phyloP scores from a whole-genome alignment of 2,113 vertebrate species.

The Cavia porcellus region DNA sequence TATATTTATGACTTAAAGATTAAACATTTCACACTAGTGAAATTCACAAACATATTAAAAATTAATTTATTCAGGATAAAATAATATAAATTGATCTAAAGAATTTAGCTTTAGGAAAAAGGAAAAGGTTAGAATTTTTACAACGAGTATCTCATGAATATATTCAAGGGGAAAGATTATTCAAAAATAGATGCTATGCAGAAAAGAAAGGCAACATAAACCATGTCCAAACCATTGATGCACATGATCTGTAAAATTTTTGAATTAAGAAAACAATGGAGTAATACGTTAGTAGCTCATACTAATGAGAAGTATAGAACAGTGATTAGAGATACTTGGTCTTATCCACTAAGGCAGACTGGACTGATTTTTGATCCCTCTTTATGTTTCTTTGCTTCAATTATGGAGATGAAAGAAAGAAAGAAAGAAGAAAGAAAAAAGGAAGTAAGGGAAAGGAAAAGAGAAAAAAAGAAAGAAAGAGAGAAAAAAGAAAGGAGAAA shows the following conservation, averaged over 20 bases:
- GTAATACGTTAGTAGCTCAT: constrained; percentile 2
- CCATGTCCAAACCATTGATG: not conserved
- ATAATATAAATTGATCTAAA: not conserved
- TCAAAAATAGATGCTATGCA: not conserved
- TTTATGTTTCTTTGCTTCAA: not conserved
- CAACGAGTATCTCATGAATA: not conserved
- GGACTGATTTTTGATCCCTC: not conserved
- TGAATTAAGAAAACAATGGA: constrained; percentile 39
- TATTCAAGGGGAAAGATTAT: not conserved
- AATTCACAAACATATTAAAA: constrained; percentile 39
- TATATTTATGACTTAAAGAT: not conserved
- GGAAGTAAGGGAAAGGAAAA: not conserved
- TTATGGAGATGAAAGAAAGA: no score
- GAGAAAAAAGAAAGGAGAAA: not conserved
- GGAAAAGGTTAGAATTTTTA: constrained; percentile 23
- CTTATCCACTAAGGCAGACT: not conserved
- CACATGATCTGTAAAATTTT: not conserved
- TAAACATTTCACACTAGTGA: not conserved
- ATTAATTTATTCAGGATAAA: constrained; percentile 48
- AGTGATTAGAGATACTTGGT: not conserved
- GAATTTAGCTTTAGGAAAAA: not conserved
- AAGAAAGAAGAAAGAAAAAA: not conserved
- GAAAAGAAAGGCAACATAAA: not conserved
- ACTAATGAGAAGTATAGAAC: not conserved
- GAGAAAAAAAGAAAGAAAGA: no score